Evolutionary conservation across 2,888 invertebrate species (phyloP).

Genomic region (Chaetogeoica ovagalla): DNA sequence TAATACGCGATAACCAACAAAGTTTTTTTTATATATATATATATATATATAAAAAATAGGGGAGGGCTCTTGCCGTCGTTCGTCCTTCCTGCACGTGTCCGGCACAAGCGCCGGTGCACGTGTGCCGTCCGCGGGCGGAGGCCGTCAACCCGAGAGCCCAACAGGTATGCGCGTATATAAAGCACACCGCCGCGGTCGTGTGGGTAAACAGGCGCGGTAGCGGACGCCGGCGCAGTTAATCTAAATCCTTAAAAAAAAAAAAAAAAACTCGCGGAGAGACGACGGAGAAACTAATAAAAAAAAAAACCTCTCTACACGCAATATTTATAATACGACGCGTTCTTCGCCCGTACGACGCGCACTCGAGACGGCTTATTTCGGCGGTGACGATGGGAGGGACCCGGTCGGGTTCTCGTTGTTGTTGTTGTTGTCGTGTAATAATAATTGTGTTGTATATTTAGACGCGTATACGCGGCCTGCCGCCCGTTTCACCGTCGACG

Average conservation of each 20-base stretch:
- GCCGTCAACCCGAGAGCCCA: constrained; percentile 46
- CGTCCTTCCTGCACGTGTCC: constrained; percentile 24
- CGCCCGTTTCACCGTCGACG: too few species aligned
- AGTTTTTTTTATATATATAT: too few species aligned
- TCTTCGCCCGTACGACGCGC: too few species aligned
- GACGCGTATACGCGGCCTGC: too few species aligned
- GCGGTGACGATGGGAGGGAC: too few species aligned
- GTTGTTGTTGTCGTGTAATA: too few species aligned
- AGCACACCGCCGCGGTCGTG: background rate
- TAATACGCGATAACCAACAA: too few species aligned
- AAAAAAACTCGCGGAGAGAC: background rate
- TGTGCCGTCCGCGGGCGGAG: constrained; percentile 35
- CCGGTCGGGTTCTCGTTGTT: too few species aligned
- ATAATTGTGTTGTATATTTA: too few species aligned
- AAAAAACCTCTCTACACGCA: background rate
- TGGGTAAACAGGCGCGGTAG: constrained; percentile 39
- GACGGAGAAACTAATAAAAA: background rate
- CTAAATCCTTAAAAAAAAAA: constrained; percentile 37
- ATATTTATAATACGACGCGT: background rate
- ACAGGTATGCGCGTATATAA: constrained; percentile 10
- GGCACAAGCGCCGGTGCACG: too few species aligned
- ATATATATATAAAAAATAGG: too few species aligned
- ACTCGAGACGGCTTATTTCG: too few species aligned
- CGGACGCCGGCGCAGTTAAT: constrained; percentile 34
- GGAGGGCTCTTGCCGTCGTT: background rate